These are phyloP conservation scores for Blera fallax DNA, from an alignment of 2,888 invertebrate genomes.

Conservation along the genomic window DNA sequence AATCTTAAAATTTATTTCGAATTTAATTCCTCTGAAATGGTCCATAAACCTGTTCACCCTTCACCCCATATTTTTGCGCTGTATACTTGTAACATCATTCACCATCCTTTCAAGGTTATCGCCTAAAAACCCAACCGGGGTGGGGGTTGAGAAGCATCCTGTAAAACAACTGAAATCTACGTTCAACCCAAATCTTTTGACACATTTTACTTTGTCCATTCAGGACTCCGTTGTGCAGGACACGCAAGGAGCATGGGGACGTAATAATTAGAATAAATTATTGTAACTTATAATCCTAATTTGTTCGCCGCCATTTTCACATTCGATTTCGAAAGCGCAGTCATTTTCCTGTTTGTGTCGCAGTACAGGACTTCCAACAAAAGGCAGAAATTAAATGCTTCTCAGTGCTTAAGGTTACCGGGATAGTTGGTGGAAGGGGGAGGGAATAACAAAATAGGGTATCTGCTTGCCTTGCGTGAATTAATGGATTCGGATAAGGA, in stretches of 20 bases:
- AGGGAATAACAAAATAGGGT: background rate
- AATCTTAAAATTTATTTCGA: constrained; percentile 58
- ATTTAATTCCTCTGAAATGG: constrained; percentile 55
- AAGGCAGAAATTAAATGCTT: constrained; percentile 54
- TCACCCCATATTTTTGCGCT: constrained; percentile 14
- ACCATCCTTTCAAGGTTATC: constrained; percentile 25
- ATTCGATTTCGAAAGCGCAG: constrained; percentile 33
- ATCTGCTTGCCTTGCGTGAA: constrained; percentile 2
- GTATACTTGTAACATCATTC: background rate
- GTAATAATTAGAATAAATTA: constrained; percentile 67
- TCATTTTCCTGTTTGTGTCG: background rate
- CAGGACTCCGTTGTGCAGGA: background rate
- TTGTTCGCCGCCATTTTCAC: constrained; percentile 37
- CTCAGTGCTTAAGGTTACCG: constrained; percentile 28
- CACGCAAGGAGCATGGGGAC: background rate
- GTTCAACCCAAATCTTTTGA: constrained; percentile 10
- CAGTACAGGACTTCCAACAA: constrained; percentile 21
- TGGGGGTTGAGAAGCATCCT: background rate
- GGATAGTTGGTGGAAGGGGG: background rate
- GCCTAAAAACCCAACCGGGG: background rate
- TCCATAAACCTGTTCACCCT: constrained; percentile 50
- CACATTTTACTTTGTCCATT: constrained; percentile 34
- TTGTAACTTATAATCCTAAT: constrained; percentile 63
- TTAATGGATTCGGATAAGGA: constrained; percentile 22
- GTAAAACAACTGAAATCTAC: constrained; percentile 3